Conservation (phyloP, 92 coral and sea anemone genomes). For the Palythoa grandis region DNA sequence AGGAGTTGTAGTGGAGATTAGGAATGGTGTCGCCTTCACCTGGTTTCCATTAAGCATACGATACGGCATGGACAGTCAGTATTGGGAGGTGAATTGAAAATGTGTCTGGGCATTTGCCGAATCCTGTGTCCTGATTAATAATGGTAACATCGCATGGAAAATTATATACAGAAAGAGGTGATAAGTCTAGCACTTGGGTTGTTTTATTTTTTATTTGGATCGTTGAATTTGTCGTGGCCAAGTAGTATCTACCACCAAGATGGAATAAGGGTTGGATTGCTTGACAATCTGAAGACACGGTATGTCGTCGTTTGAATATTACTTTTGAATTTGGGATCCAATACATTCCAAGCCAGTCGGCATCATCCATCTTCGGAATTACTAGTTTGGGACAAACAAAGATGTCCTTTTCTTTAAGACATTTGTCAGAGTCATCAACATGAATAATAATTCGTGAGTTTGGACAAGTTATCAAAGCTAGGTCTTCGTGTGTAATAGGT, state of each 20-base stretch:
- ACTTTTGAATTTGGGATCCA: constrained; percentile 35
- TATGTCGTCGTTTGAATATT: constrained; percentile 22
- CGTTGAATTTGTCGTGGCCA: not conserved
- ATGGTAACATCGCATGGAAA: constrained; percentile 38
- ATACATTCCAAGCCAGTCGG: constrained; percentile 36
- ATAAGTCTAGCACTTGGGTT: not conserved
- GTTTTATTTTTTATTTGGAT: constrained; percentile 15
- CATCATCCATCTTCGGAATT: not conserved
- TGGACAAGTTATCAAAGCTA: constrained; percentile 28
- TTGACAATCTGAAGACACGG: not conserved
- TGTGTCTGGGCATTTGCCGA: constrained; percentile 39
- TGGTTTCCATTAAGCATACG: constrained; percentile 40
- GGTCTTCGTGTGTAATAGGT: constrained; percentile 13
- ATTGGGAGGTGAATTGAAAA: constrained; percentile 34
- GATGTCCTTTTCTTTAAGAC: constrained; percentile 35
- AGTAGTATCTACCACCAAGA: constrained; percentile 7
- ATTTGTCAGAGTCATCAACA: constrained; percentile 24
- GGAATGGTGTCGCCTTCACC: constrained; percentile 10
- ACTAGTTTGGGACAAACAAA: constrained; percentile 46
- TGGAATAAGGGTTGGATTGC: not conserved
- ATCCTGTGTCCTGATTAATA: constrained; percentile 28
- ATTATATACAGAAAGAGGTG: constrained; percentile 31
- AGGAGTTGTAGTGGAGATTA: not conserved
- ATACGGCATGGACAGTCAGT: not conserved
- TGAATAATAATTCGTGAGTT: constrained; percentile 32